These are phyloP conservation scores for Chloromyia formosa DNA, from an alignment of 2,888 invertebrate species.

Conservation along the genomic window DNA sequence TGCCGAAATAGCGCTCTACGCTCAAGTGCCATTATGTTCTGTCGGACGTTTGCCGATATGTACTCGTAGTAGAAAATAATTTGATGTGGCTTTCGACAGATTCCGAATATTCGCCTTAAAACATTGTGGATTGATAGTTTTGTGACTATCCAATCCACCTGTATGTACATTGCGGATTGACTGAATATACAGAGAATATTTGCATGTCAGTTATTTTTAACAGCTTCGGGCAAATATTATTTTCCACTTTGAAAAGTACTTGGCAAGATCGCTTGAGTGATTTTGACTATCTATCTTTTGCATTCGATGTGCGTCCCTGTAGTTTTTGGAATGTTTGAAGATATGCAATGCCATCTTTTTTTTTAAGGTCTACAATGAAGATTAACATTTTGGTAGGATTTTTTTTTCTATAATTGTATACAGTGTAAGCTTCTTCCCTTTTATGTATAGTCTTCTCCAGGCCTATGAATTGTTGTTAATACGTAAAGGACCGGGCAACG, in stretches of 20 bases:
- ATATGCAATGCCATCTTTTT: too few species aligned
- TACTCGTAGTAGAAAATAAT: slow-evolving; percentile 27
- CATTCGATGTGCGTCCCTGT: slow-evolving; percentile 21
- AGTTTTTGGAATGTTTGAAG: too few species aligned
- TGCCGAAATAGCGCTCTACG: slow-evolving; percentile 21
- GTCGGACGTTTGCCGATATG: slow-evolving; percentile 40
- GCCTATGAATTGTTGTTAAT: too few species aligned
- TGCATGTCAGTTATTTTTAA: slow-evolving; percentile 24
- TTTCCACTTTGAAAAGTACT: slow-evolving; percentile 23
- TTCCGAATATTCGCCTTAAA: slow-evolving; percentile 32
- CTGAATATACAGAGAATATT: slow-evolving; percentile 25
- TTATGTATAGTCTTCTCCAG: too few species aligned
- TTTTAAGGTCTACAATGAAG: too few species aligned
- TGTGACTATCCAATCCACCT: not conserved
- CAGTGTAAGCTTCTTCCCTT: too few species aligned
- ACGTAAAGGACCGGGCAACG: too few species aligned
- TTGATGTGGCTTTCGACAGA: slow-evolving; percentile 41
- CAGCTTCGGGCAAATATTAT: slow-evolving; percentile 35
- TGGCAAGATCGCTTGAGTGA: slow-evolving; percentile 10
- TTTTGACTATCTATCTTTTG: slow-evolving; percentile 32
- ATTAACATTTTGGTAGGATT: too few species aligned
- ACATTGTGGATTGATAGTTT: not conserved
- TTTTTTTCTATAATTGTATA: too few species aligned
- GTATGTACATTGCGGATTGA: not conserved
- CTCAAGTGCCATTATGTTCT: slow-evolving; percentile 41